phyloP scores from a whole-genome alignment of 2,888 invertebrate genomes.

The Melieria omissa region DNA sequence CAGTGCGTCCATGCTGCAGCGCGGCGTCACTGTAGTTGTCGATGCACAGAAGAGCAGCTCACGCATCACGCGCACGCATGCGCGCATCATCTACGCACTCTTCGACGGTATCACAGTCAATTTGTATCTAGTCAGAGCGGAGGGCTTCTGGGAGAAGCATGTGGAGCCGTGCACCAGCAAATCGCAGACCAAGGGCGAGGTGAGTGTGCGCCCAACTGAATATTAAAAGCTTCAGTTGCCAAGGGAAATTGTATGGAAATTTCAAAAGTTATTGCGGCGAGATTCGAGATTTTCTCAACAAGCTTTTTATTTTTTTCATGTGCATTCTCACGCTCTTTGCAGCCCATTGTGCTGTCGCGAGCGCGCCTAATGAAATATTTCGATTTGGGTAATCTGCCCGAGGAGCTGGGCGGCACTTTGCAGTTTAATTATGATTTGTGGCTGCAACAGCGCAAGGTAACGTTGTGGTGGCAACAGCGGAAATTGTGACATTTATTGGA shows the following conservation, averaged over 20 bases:
- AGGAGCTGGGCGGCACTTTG: constrained; percentile 78
- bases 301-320: constrained; percentile 36
- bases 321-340: constrained; percentile 44
- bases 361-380: constrained; percentile 77
- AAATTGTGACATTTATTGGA: no score
- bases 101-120: constrained; percentile 68
- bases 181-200: constrained; percentile 72
- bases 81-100: constrained; percentile 70
- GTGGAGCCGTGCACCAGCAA: constrained; percentile 77
- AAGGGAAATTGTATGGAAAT: constrained; percentile 1
- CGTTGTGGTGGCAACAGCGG: constrained; percentile 46
- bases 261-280: constrained; percentile 3
- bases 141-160: constrained; percentile 82
- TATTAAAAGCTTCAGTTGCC: no score
- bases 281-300: constrained; percentile 2
- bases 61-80: constrained; percentile 72
- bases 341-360: constrained; percentile 79
- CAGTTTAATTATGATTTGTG: constrained; percentile 79
- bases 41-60: constrained; percentile 75
- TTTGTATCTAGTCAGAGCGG: constrained; percentile 76
- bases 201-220: constrained; percentile 41
- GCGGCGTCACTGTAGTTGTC: constrained; percentile 73
- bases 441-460: constrained; percentile 81
- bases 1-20: constrained; percentile 58
- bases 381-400: constrained; percentile 76